phyloP scores from a whole-genome alignment of 2,888 invertebrate genomes.

The Rhaphigaster nebulosa region DNA sequence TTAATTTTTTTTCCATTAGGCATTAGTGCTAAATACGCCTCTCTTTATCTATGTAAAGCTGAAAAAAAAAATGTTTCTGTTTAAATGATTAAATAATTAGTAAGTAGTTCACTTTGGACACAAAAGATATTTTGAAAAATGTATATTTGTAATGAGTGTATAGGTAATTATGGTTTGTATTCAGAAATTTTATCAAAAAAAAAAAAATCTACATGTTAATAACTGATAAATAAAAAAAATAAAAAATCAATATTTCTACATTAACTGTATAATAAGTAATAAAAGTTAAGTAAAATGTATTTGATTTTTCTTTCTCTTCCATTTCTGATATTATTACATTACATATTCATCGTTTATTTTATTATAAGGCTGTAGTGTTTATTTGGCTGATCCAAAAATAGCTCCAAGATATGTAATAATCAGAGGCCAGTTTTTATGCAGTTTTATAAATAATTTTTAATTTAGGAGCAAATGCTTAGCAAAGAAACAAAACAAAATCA shows the following conservation, averaged over 20 bases:
- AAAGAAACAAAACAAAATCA: background rate
- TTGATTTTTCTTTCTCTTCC: background rate
- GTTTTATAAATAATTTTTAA: background rate
- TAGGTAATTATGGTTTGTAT: constrained; percentile 42
- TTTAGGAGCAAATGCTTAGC: too few species aligned
- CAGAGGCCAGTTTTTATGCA: too few species aligned
- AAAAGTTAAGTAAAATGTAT: constrained; percentile 30
- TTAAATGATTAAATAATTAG: constrained; percentile 26
- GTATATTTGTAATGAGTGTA: constrained; percentile 50
- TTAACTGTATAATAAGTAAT: constrained; percentile 44
- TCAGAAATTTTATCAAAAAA: constrained; percentile 39
- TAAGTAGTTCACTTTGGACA: constrained; percentile 25
- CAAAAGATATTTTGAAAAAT: constrained; percentile 46
- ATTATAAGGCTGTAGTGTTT: background rate
- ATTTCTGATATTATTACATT: background rate
- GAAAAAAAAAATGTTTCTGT: background rate
- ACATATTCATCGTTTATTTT: background rate
- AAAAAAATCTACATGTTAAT: constrained; percentile 41
- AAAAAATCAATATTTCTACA: constrained; percentile 47
- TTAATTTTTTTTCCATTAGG: constrained; percentile 27
- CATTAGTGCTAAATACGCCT: constrained; percentile 28
- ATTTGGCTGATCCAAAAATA: background rate
- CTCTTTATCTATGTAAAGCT: constrained; percentile 37
- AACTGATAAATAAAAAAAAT: constrained; percentile 8
- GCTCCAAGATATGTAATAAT: background rate